A percentile compares a stretch with the other conserved stretches of the same genome.
Evolutionary conservation across 2,797 vertebrate species (phyloP).

Genomic region (Rhabdomys pumilio): DNA sequence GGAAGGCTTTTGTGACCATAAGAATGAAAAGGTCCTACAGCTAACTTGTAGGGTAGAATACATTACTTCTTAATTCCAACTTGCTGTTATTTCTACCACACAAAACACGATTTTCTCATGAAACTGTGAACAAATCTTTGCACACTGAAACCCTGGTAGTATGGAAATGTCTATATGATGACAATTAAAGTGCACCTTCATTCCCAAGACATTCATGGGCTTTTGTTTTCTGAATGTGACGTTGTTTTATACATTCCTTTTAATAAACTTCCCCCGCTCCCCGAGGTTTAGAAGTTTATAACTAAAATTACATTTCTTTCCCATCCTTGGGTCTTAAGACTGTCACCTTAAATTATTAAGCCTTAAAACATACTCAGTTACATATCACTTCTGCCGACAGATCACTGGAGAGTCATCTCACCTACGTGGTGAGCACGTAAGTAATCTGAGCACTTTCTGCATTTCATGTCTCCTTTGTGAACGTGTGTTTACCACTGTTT

Average conservation of each 20-base stretch:
- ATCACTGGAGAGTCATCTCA: constrained; percentile 36
- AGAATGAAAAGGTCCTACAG: constrained; percentile 1
- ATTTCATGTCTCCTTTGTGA: constrained; percentile 56
- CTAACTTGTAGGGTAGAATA: not conserved
- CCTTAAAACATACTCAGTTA: constrained; percentile 54
- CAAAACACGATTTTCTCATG: constrained; percentile 33
- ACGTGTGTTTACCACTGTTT: not conserved
- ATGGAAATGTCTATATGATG: not conserved
- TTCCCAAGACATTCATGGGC: constrained; percentile 22
- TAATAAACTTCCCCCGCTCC: constrained; percentile 44
- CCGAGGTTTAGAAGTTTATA: constrained; percentile 52
- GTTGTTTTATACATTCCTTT: constrained; percentile 33
- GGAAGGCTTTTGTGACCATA: not conserved
- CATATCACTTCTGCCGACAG: not conserved
- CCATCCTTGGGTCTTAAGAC: constrained; percentile 17
- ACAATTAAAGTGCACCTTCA: not conserved
- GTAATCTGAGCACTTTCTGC: not conserved
- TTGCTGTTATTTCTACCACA: constrained; percentile 49
- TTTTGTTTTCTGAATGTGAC: constrained; percentile 58
- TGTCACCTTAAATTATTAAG: constrained; percentile 15
- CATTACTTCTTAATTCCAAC: constrained; percentile 46
- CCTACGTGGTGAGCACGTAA: not conserved
- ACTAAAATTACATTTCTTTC: constrained; percentile 54
- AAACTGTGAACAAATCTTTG: constrained; percentile 37
- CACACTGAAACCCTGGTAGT: not conserved